Percentiles rank a stretch among this genome's conserved stretches.
phyloP scores from a whole-genome alignment of 2,797 vertebrate species.

The Merluccius polli region DNA sequence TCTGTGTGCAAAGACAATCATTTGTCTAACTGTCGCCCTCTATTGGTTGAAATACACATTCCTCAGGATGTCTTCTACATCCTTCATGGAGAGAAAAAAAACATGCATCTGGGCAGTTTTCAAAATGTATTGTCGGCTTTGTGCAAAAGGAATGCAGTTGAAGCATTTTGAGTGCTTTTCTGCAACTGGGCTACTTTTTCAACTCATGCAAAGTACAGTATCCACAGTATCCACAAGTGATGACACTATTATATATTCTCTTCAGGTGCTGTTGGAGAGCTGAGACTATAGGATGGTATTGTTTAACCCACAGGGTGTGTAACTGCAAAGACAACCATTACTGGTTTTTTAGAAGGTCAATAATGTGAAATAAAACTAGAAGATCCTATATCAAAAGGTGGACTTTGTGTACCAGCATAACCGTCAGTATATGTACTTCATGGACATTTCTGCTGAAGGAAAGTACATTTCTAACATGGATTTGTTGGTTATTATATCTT shows the following conservation, averaged over 20 bases:
- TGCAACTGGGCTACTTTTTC: background rate
- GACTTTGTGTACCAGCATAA: background rate
- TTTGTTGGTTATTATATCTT: background rate
- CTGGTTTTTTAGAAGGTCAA: background rate
- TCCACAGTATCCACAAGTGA: background rate
- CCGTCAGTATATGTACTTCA: background rate
- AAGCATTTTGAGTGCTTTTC: background rate
- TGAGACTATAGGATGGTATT: background rate
- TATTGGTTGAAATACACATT: background rate
- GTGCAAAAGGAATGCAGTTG: background rate
- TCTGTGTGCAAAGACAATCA: too few species aligned
- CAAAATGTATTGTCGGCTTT: background rate
- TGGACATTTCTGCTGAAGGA: too few species aligned
- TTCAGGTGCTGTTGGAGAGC: too few species aligned
- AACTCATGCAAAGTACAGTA: background rate
- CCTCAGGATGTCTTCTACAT: background rate
- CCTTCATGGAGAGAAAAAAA: background rate
- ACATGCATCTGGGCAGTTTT: background rate
- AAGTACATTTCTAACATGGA: background rate
- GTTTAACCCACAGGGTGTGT: background rate
- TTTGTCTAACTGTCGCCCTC: background rate
- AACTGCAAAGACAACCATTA: background rate
- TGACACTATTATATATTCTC: too few species aligned
- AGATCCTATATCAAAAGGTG: too few species aligned
- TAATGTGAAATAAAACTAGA: background rate